phyloP scores from a whole-genome alignment of 2,888 invertebrate species.

The Stenodema calcarata region DNA sequence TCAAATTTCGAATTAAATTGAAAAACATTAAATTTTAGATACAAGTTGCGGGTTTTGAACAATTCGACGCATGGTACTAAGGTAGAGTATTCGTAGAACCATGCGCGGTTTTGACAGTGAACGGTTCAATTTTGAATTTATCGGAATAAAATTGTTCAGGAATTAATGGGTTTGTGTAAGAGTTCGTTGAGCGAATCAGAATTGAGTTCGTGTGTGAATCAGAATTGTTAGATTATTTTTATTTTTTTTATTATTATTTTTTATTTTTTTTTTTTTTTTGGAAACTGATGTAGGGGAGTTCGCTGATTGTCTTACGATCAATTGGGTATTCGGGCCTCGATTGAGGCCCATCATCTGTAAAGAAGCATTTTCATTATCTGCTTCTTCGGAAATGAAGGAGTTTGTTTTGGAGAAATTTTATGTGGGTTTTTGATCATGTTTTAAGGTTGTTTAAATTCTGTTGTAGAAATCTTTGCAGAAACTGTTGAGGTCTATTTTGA shows the following conservation, averaged over 20 bases:
- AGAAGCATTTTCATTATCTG: too few species aligned
- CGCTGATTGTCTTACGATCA: constrained; percentile 15
- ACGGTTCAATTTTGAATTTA: not conserved
- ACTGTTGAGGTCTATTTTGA: too few species aligned
- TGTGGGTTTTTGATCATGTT: too few species aligned
- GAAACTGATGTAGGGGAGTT: constrained; percentile 11
- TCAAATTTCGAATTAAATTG: constrained; percentile 5
- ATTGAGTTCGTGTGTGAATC: constrained; percentile 13
- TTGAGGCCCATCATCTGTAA: too few species aligned
- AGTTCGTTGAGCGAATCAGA: not conserved
- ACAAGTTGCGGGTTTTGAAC: not conserved
- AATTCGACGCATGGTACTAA: constrained; percentile 5
- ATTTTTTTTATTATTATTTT: too few species aligned
- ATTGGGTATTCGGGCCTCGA: too few species aligned
- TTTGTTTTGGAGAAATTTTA: too few species aligned
- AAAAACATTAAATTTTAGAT: constrained; percentile 40
- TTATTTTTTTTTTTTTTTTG: too few species aligned
- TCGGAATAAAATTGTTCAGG: not conserved
- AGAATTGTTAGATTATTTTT: constrained; percentile 21
- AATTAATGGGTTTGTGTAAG: not conserved
- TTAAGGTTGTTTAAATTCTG: too few species aligned
- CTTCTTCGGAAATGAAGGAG: too few species aligned
- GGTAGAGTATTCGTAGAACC: constrained; percentile 10
- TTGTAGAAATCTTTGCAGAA: too few species aligned
- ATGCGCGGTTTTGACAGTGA: constrained; percentile 20